A percentile compares a stretch with the other conserved stretches of the same genome.
These are phyloP conservation scores for Dendroctonus valens DNA, from an alignment of 1,140 invertebrate species.

Conservation along the genomic window DNA sequence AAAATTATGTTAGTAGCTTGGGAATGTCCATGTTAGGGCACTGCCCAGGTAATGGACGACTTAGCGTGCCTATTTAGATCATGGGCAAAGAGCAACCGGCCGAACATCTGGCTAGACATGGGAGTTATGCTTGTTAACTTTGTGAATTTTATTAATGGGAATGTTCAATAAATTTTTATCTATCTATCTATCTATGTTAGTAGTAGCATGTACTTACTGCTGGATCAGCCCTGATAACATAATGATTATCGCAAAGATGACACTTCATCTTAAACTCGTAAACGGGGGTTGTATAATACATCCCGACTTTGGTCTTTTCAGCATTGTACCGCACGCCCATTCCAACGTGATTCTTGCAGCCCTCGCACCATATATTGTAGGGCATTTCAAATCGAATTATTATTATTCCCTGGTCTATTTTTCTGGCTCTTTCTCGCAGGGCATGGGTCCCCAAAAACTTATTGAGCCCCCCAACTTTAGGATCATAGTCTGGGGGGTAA, in stretches of 20 bases:
- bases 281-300: constrained; percentile 97
- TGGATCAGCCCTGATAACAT: constrained; percentile 99
- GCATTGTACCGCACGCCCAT: constrained; percentile 99
- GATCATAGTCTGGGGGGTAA: constrained; percentile 99
- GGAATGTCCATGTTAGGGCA: too few relatives aligned
- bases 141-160: too few relatives aligned
- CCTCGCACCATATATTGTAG: constrained; percentile 99
- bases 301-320: constrained; percentile 97
- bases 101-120: too few relatives aligned
- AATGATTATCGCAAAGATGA: constrained; percentile 96
- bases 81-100: too few relatives aligned
- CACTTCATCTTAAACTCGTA: constrained; percentile 99
- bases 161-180: too few relatives aligned
- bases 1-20: too few relatives aligned
- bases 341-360: constrained; percentile 97
- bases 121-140: too few relatives aligned
- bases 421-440: constrained; percentile 89
- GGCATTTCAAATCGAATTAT: constrained; percentile 99
- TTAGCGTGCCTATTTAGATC: too few relatives aligned
- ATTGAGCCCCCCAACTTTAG: constrained; percentile 87
- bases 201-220: constrained; percentile 61
- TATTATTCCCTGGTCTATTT: constrained; percentile 93
- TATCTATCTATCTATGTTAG: too few relatives aligned
- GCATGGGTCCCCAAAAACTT: constrained; percentile 95
- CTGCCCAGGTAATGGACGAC: too few relatives aligned